phyloP scores from a whole-genome alignment of 2,888 invertebrate species.

The Pseudococcus jackbeardsleyi region DNA sequence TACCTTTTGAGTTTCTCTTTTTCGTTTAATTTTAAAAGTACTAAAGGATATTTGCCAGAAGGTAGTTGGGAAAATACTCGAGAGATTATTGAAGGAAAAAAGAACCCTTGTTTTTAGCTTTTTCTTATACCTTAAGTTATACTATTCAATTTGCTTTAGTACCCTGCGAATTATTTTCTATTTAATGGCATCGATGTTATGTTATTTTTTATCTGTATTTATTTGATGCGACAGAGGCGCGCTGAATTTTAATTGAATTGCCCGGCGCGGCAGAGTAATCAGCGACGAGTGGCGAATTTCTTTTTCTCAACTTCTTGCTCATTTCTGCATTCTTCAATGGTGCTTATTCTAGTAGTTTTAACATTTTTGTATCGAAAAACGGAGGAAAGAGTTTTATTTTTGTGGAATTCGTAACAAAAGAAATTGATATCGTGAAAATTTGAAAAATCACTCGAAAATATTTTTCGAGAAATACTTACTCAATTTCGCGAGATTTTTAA shows the following conservation, averaged over 20 bases:
- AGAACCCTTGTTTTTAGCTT: neutral
- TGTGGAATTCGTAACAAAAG: too few relatives aligned
- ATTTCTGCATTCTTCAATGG: too few relatives aligned
- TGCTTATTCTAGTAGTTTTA: too few relatives aligned
- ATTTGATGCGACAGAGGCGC: neutral
- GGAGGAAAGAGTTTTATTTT: too few relatives aligned
- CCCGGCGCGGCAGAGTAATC: too few relatives aligned
- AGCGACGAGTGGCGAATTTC: too few relatives aligned
- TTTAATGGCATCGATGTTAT: neutral
- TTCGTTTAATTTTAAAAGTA: constrained; percentile 46
- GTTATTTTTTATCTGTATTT: constrained; percentile 2
- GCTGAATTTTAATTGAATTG: constrained; percentile 1
- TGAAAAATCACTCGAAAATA: too few relatives aligned
- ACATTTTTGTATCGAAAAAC: too few relatives aligned
- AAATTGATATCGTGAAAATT: too few relatives aligned
- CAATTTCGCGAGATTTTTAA: too few relatives aligned
- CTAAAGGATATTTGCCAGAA: constrained; percentile 39
- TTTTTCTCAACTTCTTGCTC: too few relatives aligned
- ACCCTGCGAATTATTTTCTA: constrained; percentile 3
- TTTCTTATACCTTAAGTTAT: neutral
- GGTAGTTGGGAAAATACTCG: constrained; percentile 16
- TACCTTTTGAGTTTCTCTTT: constrained; percentile 9
- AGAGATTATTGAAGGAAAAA: constrained; percentile 20
- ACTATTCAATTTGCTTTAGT: constrained; percentile 23
- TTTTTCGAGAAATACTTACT: too few relatives aligned